Base-by-base conservation (phyloP, 2,888 invertebrate species). In the Acanthococcus lagerstroemiae region DNA sequence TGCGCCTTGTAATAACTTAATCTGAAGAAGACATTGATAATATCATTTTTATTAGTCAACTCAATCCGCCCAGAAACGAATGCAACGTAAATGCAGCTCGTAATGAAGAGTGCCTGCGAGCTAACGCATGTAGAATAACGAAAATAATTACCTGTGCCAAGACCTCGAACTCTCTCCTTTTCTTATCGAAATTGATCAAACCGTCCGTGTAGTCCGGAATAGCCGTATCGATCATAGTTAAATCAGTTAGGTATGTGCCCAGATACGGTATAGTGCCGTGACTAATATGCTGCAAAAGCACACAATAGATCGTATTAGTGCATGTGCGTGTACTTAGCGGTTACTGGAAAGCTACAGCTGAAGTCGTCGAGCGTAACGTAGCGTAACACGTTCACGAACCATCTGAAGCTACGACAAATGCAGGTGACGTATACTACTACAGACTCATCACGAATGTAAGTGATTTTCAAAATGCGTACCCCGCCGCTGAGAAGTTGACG, bases 191-290 rank as follows among this genome's bases (percentile, higher is more conserved):
- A 78, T 99, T 99, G 57, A 99, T 94, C 55, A 97, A 81, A 55
- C 89, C 88, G 68, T 88, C 89, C 21, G 77, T 75, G 68, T 79
- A 84, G 74, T 94, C 94, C 0, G 92, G 90, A 74, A 89, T 91
- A 37, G 96, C 96, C 15, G 95, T 92, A 78, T 99, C 95, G 73
- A 97, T 94, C 95, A 97, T 96, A 1, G 95, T 96, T 70, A 99
- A 83, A 78, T 99, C 99, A 2, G 97, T 99, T 66, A 99, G 80
- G 78, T 99, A 99, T 3, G 96, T 97, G 25, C 97, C 97, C 69
- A 99, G 79, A 75, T 96, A 99, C 15, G 99, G 99, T 74, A 97
- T 94, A 2, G 96, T 96, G 17, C 96, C 96, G 74, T 93, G 87
- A 69, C 88, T 90, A 71, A 90, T 90, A 27, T 27, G 46, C 66